These are phyloP conservation scores for Notarius lentiginosus DNA, from an alignment of 2,113 vertebrate species.

Conservation along the genomic window DNA sequence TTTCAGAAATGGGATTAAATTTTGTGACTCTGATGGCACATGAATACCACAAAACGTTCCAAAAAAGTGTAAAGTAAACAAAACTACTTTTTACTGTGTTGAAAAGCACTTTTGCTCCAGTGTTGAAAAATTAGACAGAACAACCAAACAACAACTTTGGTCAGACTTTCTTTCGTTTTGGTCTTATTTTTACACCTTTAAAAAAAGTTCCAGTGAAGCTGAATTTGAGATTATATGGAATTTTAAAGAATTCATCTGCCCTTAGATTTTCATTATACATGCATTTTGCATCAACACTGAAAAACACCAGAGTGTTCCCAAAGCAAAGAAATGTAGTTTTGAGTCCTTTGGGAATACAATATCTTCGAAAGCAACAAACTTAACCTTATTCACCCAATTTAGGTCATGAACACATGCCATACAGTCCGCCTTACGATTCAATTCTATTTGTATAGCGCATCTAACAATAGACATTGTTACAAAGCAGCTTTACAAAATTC, in stretches of 20 bases:
- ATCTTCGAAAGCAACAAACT: not conserved
- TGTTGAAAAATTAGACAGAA: not conserved
- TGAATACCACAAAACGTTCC: not conserved
- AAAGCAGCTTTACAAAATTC: not conserved
- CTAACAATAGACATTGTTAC: conserved; percentile 23
- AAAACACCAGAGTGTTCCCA: not conserved
- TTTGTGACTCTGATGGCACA: not conserved
- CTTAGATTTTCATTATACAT: not conserved
- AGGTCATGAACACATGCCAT: not conserved
- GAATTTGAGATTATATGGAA: not conserved
- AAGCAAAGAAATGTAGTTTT: not conserved
- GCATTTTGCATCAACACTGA: not conserved
- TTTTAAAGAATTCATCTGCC: not conserved
- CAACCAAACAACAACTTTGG: not conserved
- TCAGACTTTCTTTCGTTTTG: not conserved
- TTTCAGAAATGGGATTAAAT: not conserved
- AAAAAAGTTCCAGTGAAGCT: not conserved
- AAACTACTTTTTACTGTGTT: not conserved
- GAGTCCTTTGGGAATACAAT: not conserved
- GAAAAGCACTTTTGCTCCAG: no score
- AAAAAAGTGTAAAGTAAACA: not conserved
- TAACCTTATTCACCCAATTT: not conserved
- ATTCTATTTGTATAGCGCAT: not conserved
- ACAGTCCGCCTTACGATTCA: not conserved
- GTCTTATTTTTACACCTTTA: not conserved